These are phyloP conservation scores for Dipus sagitta DNA, from an alignment of 2,797 vertebrate genomes.

Conservation along the genomic window DNA sequence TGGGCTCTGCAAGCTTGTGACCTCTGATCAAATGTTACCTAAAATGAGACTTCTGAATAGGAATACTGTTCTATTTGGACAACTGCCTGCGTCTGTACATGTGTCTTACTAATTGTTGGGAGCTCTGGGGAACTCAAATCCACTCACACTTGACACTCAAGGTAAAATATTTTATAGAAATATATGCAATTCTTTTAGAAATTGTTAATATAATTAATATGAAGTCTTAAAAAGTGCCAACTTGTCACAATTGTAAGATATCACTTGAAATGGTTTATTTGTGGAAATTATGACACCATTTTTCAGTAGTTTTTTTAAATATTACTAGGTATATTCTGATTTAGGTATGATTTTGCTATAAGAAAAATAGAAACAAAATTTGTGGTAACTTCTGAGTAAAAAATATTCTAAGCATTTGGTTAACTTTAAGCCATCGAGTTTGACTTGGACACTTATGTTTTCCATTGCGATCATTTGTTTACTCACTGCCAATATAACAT, in stretches of 20 bases:
- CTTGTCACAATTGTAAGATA: background rate
- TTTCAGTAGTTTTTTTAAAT: background rate
- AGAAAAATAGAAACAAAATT: background rate
- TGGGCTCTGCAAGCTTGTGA: background rate
- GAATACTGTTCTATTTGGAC: background rate
- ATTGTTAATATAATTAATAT: background rate
- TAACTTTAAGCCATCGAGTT: constrained; percentile 26
- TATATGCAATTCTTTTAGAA: background rate
- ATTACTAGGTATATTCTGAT: background rate
- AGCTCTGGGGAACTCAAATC: background rate
- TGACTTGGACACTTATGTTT: background rate
- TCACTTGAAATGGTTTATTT: constrained; percentile 14
- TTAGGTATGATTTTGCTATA: background rate
- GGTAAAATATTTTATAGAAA: background rate
- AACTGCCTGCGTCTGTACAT: background rate
- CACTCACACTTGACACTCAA: constrained; percentile 5
- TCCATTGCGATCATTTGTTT: background rate
- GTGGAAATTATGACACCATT: background rate
- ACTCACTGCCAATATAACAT: background rate
- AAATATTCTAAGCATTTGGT: constrained; percentile 32
- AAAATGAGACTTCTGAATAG: background rate
- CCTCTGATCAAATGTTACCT: background rate
- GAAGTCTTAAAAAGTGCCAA: background rate
- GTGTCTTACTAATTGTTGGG: background rate
- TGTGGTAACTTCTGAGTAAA: background rate